Base-by-base conservation (phyloP, 2,797 vertebrate genomes). In the Phataginus tricuspis region DNA sequence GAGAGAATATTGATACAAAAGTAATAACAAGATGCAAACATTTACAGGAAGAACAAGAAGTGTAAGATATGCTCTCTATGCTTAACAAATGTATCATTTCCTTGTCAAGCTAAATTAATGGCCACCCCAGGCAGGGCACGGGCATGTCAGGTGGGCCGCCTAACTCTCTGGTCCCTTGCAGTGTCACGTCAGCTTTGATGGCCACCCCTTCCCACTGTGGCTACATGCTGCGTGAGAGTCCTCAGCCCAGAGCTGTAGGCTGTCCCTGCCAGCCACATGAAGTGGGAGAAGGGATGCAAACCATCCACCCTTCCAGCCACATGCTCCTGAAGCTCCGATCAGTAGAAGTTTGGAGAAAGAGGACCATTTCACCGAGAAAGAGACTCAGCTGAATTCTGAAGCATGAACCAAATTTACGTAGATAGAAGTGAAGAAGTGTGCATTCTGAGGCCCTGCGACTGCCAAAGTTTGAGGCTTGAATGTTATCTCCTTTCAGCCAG, bases 161-260 rank as follows among this genome's bases (percentile, higher is more conserved):
- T 7, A 0, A 2, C 16, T 5, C 13, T 87, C 75, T 34, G 63
- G 71, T 68, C 29, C 55, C 5, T 45, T 37, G 8, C 19, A 21
- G 25, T 77, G 84, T 29, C n/a, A 7, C 3, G 0, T 82, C 15
- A 31, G 29, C n/a, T 4, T 7, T 0, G 0, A 12, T 13, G 21
- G 45, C 51, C 42, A 45, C n/a, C 27, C 21, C 45, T 66, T 39
- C 29, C 37, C 39, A 10, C 8, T 21, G 31, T 2, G 25, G 51
- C 37, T 42, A 16, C 53, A 34, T 8, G 66, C 21, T 75, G 23
- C 1, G 0, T 42, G 42, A 84, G 18, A 37, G 64, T 55, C 29
- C 12, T 61, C 31, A 53, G 55, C 57, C 61, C 12, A 13, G 16
- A 7, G 59, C 10, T 15, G 7, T 29, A n/a, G 31, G 19, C 74